Percentiles rank a stretch among this genome's conserved stretches.
Conservation (phyloP, 2,797 vertebrate genomes). For the Erpetoichthys calabaricus region DNA sequence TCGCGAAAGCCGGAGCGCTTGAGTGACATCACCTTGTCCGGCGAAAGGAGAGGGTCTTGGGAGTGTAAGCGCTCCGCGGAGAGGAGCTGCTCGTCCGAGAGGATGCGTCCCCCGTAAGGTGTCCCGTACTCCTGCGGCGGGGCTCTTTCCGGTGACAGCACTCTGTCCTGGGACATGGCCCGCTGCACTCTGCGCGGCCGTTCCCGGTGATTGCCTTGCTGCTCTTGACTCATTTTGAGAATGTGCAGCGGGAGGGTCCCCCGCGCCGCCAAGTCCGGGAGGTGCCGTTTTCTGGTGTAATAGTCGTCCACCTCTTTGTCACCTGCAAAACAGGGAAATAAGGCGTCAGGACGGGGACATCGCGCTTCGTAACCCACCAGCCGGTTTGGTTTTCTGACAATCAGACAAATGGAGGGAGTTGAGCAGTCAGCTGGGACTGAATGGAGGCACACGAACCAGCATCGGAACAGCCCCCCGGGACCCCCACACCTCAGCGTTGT, state of each 20-base stretch:
- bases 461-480: slow-evolving; percentile 7
- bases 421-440: fast-evolving
- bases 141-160: slow-evolving; percentile 68
- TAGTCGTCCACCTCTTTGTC: slow-evolving; percentile 95
- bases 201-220: slow-evolving; percentile 65
- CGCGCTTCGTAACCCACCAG: too few relatives aligned
- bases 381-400: too few relatives aligned
- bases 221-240: slow-evolving; percentile 82
- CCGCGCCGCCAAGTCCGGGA: slow-evolving; percentile 85
- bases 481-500: slow-evolving; percentile 16
- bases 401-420: background rate
- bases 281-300: slow-evolving; percentile 82
- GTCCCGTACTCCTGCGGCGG: slow-evolving; percentile 67
- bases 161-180: slow-evolving; percentile 97
- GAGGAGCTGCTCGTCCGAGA: slow-evolving; percentile 86
- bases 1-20: slow-evolving; percentile 66
- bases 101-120: slow-evolving; percentile 69
- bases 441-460: background rate
- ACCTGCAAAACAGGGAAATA: slow-evolving; percentile 42
- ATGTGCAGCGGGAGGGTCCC: slow-evolving; percentile 89
- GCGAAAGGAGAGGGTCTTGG: slow-evolving; percentile 89
- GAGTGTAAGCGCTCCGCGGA: slow-evolving; percentile 89
- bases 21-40: slow-evolving; percentile 76
- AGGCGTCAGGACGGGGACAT: background rate
- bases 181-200: slow-evolving; percentile 77